Evolutionary conservation across 2,888 invertebrate species (phyloP).

Genomic region (Clivina fossor): DNA sequence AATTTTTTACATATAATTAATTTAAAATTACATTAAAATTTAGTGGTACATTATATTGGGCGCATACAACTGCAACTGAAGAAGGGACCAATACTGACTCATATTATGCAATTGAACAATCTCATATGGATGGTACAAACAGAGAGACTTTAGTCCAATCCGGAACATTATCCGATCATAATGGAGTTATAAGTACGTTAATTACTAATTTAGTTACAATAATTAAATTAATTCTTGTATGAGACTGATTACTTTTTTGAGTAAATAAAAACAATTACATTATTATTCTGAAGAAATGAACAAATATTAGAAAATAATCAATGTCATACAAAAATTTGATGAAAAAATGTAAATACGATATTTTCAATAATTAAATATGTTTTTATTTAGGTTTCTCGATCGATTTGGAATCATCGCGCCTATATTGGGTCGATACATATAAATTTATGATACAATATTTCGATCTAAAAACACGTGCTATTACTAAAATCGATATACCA

Average conservation of each 20-base stretch:
- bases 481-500: slow-evolving; percentile 43
- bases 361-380: slow-evolving; percentile 32
- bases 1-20: not conserved
- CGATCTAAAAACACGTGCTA: slow-evolving; percentile 44
- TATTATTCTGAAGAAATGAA: no score
- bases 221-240: not conserved
- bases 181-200: slow-evolving; percentile 35
- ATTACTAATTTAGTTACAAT: not conserved
- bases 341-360: no score
- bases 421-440: slow-evolving; percentile 72
- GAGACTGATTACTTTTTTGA: no score
- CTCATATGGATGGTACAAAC: slow-evolving; percentile 67
- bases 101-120: slow-evolving; percentile 56
- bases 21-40: not conserved
- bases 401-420: slow-evolving; percentile 60
- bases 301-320: no score
- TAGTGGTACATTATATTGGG: slow-evolving; percentile 62
- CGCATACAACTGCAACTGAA: slow-evolving; percentile 51
- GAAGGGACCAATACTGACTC: slow-evolving; percentile 44
- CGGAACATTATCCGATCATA: slow-evolving; percentile 40
- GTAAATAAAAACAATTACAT: no score
- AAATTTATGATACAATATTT: slow-evolving; percentile 62
- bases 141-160: slow-evolving; percentile 48
- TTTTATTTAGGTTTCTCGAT: slow-evolving; percentile 60
- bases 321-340: slow-evolving; percentile 48